Evolutionary conservation across 2,888 invertebrate genomes (phyloP).

Genomic region (Antheraea assamensis): DNA sequence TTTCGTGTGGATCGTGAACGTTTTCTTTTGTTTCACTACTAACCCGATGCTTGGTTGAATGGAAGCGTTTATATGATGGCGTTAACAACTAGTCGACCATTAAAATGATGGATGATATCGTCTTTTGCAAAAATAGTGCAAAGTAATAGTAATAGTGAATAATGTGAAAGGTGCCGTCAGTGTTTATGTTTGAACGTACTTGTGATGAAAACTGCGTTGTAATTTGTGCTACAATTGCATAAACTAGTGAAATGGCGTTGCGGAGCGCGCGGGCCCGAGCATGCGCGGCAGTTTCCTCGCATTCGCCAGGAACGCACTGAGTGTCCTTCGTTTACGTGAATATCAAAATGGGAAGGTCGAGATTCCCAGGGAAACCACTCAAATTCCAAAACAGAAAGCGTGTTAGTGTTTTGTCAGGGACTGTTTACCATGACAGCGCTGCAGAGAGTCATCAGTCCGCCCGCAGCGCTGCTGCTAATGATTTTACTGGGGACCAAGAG

Average conservation of each 20-base stretch:
- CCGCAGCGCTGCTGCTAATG: slow-evolving; percentile 70
- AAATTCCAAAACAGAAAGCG: slow-evolving; percentile 93
- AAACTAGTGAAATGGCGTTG: slow-evolving; percentile 82
- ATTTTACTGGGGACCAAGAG: slow-evolving; percentile 79
- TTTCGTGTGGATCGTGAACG: slow-evolving; percentile 56
- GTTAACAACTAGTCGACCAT: slow-evolving; percentile 77
- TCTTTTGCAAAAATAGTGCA: slow-evolving; percentile 75
- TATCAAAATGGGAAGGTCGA: slow-evolving; percentile 89
- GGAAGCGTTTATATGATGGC: slow-evolving; percentile 74
- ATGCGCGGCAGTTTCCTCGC: slow-evolving; percentile 80
- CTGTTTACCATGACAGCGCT: slow-evolving; percentile 79
- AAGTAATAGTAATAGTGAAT: slow-evolving; percentile 73
- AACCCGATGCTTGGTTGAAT: slow-evolving; percentile 74
- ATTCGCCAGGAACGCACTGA: slow-evolving; percentile 78
- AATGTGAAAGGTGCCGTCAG: slow-evolving; percentile 71
- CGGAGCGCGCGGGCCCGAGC: slow-evolving; percentile 81
- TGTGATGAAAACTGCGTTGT: slow-evolving; percentile 78
- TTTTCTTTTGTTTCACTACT: slow-evolving; percentile 79
- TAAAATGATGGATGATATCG: slow-evolving; percentile 79
- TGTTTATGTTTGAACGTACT: slow-evolving; percentile 68
- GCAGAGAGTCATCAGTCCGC: slow-evolving; percentile 72
- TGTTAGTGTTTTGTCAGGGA: slow-evolving; percentile 88
- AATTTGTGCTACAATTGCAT: slow-evolving; percentile 79
- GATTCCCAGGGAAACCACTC: slow-evolving; percentile 94
- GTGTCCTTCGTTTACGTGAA: slow-evolving; percentile 80